Percentiles rank a stretch among this genome's conserved stretches.
phyloP scores from a whole-genome alignment of 23 tunicate genomes.

The Trididemnum clinides region DNA sequence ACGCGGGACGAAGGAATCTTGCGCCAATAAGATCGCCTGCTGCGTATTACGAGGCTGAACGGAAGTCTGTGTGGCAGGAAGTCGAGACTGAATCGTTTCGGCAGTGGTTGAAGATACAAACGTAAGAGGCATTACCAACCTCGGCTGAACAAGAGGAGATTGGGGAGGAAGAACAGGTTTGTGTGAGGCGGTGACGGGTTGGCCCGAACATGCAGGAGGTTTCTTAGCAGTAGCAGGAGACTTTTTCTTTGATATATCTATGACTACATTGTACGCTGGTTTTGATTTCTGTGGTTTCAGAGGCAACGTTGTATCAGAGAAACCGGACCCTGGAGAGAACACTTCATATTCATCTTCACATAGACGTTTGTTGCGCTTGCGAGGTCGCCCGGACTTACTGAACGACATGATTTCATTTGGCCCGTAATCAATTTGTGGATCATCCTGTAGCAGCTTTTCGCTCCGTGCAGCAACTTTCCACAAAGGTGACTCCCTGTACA shows the following conservation, averaged over 20 bases:
- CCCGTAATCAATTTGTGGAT: conserved; percentile 41
- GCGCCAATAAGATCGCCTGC: neutral
- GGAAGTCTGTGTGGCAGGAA: neutral
- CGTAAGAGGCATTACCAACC: conserved; percentile 49
- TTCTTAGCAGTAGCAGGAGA: neutral
- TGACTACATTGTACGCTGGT: conserved; percentile 42
- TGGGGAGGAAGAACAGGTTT: neutral
- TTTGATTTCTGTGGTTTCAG: neutral
- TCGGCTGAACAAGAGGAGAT: neutral
- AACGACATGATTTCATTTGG: conserved; percentile 62
- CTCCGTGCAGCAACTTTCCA: conserved; percentile 56
- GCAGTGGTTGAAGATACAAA: conserved; percentile 33
- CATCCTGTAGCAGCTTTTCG: conserved; percentile 17
- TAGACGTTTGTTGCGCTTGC: conserved; percentile 61
- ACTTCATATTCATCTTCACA: conserved; percentile 65
- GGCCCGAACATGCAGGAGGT: neutral
- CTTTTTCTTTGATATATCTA: conserved; percentile 30
- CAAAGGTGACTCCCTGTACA: conserved; percentile 52
- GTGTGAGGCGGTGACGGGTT: neutral
- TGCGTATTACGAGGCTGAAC: neutral
- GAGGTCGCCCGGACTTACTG: conserved; percentile 68
- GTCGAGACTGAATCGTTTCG: neutral
- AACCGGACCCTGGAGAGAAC: conserved; percentile 61
- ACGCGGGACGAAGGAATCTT: neutral
- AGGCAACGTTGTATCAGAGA: conserved; percentile 24